Evolutionary conservation across 2,888 invertebrate species (phyloP).

Genomic region (Griposia aprilina): DNA sequence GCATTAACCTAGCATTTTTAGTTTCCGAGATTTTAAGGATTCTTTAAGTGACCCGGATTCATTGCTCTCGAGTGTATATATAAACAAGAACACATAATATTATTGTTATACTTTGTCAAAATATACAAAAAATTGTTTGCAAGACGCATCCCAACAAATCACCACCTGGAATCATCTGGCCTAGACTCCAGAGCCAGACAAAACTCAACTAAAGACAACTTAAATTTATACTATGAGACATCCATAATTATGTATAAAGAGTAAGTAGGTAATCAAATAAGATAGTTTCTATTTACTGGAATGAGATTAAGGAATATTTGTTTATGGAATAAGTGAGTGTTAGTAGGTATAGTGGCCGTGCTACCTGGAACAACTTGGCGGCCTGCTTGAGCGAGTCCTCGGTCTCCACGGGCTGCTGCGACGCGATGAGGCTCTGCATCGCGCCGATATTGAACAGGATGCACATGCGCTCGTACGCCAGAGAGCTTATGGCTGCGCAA

Average conservation of each 20-base stretch:
- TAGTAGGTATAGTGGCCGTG: not conserved
- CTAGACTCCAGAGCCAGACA: not conserved
- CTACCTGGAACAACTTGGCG: slow-evolving; percentile 96
- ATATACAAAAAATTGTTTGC: not conserved
- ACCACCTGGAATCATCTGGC: not conserved
- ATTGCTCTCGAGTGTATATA: too few relatives aligned
- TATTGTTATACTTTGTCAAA: not conserved
- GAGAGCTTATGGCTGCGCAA: slow-evolving; percentile 94
- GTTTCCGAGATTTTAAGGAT: too few relatives aligned
- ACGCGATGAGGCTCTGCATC: slow-evolving; percentile 96
- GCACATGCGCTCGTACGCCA: slow-evolving; percentile 98
- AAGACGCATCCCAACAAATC: not conserved
- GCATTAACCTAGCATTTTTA: too few relatives aligned
- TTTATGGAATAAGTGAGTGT: not conserved
- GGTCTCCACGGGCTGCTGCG: slow-evolving; percentile 95
- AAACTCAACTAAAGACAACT: not conserved
- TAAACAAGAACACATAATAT: not conserved
- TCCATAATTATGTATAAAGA: not conserved
- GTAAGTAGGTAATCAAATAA: too few relatives aligned
- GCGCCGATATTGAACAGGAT: slow-evolving; percentile 99
- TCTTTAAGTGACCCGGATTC: too few relatives aligned
- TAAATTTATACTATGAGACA: not conserved
- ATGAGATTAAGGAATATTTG: not conserved
- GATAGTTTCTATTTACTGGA: too few relatives aligned
- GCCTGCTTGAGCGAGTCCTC: slow-evolving; percentile 98